Conservation (phyloP, 1,140 invertebrate species). For the Drosophila nebulosa region DNA sequence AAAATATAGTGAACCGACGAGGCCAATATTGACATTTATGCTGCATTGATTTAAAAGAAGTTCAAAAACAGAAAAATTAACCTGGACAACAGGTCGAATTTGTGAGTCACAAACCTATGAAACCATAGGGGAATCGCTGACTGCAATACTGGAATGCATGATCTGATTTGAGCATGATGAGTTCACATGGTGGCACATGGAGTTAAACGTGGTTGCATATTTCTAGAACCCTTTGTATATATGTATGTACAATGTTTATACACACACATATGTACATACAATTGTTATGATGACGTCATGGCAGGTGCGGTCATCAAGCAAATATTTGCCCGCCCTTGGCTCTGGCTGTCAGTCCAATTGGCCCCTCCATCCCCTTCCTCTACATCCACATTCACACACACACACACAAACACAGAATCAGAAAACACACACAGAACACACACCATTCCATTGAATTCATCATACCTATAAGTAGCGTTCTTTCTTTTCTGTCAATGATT, state of each 20-base stretch:
- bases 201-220: not conserved
- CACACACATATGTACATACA: not conserved
- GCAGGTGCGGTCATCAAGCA: slow-evolving; percentile 45
- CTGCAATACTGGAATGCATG: not conserved
- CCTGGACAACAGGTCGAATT: no score
- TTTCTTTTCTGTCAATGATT: slow-evolving; percentile 24
- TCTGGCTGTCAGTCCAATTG: slow-evolving; percentile 5
- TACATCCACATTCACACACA: not conserved
- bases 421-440: not conserved
- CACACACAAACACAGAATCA: not conserved
- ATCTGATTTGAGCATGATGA: not conserved
- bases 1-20: no score
- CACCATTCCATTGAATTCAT: slow-evolving; percentile 46
- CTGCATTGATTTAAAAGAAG: no score
- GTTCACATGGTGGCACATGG: not conserved
- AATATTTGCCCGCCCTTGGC: slow-evolving; percentile 36
- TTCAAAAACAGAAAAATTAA: no score
- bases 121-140: no score
- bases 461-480: slow-evolving; percentile 32
- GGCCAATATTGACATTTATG: no score
- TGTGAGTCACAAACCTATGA: no score
- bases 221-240: not conserved
- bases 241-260: no score
- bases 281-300: slow-evolving; percentile 32
- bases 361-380: not conserved